Evolutionary conservation across 2,113 vertebrate genomes (phyloP).

Genomic region (Ivindomyrus marchei): DNA sequence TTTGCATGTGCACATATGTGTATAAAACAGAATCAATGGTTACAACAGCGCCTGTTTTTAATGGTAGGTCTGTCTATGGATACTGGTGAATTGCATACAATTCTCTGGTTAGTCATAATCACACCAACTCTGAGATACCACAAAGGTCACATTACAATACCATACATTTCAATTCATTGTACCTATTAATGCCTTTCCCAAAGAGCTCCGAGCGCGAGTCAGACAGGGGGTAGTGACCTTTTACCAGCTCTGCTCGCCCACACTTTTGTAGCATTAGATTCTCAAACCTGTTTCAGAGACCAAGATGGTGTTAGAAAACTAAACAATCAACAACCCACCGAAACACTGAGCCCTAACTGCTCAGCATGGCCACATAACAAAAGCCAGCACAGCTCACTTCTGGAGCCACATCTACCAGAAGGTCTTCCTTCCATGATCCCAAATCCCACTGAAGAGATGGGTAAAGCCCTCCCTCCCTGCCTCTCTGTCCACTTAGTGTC

Average conservation of each 20-base stretch:
- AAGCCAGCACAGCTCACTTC: neutral
- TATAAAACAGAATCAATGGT: neutral
- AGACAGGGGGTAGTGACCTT: neutral
- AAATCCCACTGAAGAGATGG: neutral
- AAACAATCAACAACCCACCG: neutral
- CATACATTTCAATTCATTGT: neutral
- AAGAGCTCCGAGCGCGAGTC: neutral
- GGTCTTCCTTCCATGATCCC: neutral
- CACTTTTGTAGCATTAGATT: neutral
- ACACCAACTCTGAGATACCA: neutral
- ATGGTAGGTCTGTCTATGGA: neutral
- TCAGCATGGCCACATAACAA: neutral
- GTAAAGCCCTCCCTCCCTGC: conserved; percentile 13
- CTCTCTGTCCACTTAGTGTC: conserved; percentile 42
- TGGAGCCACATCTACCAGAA: neutral
- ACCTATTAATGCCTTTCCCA: neutral
- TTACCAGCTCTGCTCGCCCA: neutral
- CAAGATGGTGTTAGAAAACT: neutral
- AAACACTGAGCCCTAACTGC: neutral
- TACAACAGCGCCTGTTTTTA: neutral
- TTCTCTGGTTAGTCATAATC: neutral
- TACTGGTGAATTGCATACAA: neutral
- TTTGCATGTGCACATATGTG: neutral
- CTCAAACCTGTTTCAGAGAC: neutral
- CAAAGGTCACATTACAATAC: neutral